phyloP scores from a whole-genome alignment of 2,888 invertebrate genomes.

The Clostera curtula region DNA sequence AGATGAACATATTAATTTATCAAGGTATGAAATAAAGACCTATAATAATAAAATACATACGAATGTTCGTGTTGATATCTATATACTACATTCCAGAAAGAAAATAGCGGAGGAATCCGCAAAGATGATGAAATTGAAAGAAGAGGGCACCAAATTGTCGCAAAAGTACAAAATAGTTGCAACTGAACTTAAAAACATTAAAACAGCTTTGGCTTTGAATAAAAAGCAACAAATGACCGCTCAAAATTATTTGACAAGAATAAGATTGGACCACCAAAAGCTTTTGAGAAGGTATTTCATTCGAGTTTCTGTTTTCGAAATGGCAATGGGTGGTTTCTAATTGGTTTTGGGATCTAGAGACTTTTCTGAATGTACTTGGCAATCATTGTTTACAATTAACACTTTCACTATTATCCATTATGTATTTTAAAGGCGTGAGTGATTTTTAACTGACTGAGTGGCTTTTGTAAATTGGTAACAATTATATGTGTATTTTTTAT shows the following conservation, averaged over 20 bases:
- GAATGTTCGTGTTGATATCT: neutral
- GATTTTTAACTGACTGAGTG: no score
- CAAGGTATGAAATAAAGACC: no score
- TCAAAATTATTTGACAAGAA: slow-evolving; percentile 49
- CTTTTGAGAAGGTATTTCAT: slow-evolving; percentile 55
- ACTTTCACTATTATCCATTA: no score
- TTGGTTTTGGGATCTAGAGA: no score
- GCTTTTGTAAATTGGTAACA: no score
- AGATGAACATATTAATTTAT: slow-evolving; percentile 54
- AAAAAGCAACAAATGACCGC: slow-evolving; percentile 54
- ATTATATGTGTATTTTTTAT: no score
- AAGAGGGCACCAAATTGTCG: slow-evolving; percentile 51
- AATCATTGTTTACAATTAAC: no score
- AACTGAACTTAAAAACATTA: slow-evolving; percentile 54
- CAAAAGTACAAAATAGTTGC: slow-evolving; percentile 62
- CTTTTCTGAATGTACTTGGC: no score
- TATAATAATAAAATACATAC: neutral
- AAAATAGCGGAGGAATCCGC: slow-evolving; percentile 62
- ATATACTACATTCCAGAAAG: slow-evolving; percentile 41
- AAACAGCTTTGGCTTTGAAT: slow-evolving; percentile 58
- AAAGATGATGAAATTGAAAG: slow-evolving; percentile 57
- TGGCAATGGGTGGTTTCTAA: no score
- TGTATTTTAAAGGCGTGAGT: no score
- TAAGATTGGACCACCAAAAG: slow-evolving; percentile 56
- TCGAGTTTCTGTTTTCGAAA: no score